A percentile compares a stretch with the other conserved stretches of the same genome.
These are phyloP conservation scores for Paelopatides confundens DNA, from an alignment of 53 echinoderm and acorn worm species.

Conservation along the genomic window DNA sequence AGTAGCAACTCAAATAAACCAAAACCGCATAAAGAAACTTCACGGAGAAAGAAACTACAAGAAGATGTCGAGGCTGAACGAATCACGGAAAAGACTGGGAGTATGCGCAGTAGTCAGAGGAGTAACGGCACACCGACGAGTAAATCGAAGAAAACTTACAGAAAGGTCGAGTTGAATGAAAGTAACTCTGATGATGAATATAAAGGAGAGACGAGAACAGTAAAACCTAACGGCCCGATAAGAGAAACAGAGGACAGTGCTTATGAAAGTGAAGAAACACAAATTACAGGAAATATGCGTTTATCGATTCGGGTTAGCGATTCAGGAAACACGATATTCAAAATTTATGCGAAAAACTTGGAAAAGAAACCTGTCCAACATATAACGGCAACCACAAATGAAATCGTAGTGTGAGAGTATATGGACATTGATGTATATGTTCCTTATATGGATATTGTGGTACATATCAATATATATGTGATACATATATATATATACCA, in stretches of 20 bases:
- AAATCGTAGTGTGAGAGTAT: constrained; percentile 3
- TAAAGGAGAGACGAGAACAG: not conserved
- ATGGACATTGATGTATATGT: too few species aligned
- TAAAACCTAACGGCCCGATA: not conserved
- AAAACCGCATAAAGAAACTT: constrained; percentile 17
- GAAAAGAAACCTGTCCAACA: not conserved
- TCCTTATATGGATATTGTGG: too few species aligned
- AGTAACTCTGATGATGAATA: constrained; percentile 22
- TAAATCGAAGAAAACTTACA: constrained; percentile 32
- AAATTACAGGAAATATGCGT: not conserved
- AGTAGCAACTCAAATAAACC: not conserved
- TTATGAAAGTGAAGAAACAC: not conserved
- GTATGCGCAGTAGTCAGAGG: constrained; percentile 5
- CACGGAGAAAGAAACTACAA: constrained; percentile 7
- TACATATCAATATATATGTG: too few species aligned
- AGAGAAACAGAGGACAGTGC: not conserved
- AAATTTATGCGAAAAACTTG: not conserved
- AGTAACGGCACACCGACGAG: not conserved
- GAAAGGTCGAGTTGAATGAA: not conserved
- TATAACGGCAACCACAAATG: not conserved
- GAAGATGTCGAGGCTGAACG: not conserved
- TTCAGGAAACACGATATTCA: constrained; percentile 19
- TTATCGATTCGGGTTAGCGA: constrained; percentile 13
- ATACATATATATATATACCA: too few species aligned
- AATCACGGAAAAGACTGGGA: not conserved